phyloP scores from a whole-genome alignment of 1,140 invertebrate species.

The Agrypnia vestita region DNA sequence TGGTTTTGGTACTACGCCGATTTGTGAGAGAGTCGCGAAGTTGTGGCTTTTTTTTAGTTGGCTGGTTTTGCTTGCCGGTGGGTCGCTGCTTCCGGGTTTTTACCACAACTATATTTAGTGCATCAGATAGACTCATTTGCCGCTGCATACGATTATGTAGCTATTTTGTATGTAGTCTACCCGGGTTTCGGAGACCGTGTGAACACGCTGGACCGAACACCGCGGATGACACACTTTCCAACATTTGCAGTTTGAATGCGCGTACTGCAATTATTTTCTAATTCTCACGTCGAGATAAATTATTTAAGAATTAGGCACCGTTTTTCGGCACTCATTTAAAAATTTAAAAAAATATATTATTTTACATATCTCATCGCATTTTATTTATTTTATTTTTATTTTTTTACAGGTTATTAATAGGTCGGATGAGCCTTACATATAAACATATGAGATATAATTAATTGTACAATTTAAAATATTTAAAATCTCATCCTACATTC shows the following conservation, averaged over 20 bases:
- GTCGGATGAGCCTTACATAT: too few relatives aligned
- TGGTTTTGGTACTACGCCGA: too few relatives aligned
- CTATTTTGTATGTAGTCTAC: slow-evolving; percentile 27
- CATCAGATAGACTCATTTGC: slow-evolving; percentile 42
- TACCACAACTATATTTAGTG: slow-evolving; percentile 7
- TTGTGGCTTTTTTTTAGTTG: neutral
- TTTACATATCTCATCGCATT: too few relatives aligned
- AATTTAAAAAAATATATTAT: too few relatives aligned
- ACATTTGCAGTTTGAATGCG: slow-evolving; percentile 1
- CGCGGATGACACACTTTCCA: slow-evolving; percentile 22
- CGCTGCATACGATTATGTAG: slow-evolving; percentile 16
- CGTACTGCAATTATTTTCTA: slow-evolving; percentile 12
- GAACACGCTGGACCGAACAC: slow-evolving; percentile 22
- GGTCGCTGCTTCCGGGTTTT: slow-evolving; percentile 15
- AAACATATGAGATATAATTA: too few relatives aligned
- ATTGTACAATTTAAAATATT: too few relatives aligned
- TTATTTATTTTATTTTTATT: too few relatives aligned
- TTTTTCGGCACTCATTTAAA: too few relatives aligned
- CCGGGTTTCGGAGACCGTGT: slow-evolving; percentile 33
- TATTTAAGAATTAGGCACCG: too few relatives aligned
- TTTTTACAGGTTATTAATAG: too few relatives aligned
- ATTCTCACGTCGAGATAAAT: neutral
- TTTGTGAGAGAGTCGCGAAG: too few relatives aligned
- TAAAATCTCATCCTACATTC: too few relatives aligned
- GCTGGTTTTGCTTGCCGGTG: neutral